A percentile compares a stretch with the other conserved stretches of the same genome.
phyloP scores from a whole-genome alignment of 2,797 vertebrate genomes.

The Percopsis omiscomaycus region DNA sequence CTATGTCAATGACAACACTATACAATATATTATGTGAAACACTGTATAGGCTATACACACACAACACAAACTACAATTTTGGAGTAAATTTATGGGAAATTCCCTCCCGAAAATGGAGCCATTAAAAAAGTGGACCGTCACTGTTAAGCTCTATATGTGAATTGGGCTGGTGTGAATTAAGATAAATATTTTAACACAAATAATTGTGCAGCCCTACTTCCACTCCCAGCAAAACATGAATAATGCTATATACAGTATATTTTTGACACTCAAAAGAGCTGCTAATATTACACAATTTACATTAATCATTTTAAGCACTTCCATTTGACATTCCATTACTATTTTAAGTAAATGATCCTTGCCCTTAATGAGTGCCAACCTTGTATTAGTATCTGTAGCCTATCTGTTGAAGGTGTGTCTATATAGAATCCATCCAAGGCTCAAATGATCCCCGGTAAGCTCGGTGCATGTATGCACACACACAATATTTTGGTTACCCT shows the following conservation, averaged over 20 bases:
- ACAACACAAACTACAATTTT: no score
- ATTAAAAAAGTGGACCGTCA: no score
- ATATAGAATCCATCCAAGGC: slow-evolving; percentile 40
- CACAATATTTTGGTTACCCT: no score
- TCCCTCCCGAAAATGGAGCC: no score
- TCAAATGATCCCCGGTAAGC: slow-evolving; percentile 44
- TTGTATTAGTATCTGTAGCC: slow-evolving; percentile 37
- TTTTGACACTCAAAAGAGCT: slow-evolving; percentile 29
- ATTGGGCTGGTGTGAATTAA: no score
- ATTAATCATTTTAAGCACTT: slow-evolving; percentile 61
- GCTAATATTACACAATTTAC: slow-evolving; percentile 58
- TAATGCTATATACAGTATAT: slow-evolving; percentile 48
- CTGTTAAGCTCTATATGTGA: no score
- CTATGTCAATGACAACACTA: no score
- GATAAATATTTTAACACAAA: no score
- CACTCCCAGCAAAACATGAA: slow-evolving; percentile 57
- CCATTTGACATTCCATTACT: slow-evolving; percentile 25
- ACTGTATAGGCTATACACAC: no score
- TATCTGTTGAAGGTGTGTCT: slow-evolving; percentile 39
- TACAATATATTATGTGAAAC: no score
- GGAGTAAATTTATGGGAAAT: no score
- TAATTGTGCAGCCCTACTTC: no score
- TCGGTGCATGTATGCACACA: neutral
- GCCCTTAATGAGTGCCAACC: slow-evolving; percentile 28
- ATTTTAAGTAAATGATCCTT: slow-evolving; percentile 25